Evolutionary conservation across 2,113 vertebrate species (phyloP).

Genomic region (Tetrao urogallus): DNA sequence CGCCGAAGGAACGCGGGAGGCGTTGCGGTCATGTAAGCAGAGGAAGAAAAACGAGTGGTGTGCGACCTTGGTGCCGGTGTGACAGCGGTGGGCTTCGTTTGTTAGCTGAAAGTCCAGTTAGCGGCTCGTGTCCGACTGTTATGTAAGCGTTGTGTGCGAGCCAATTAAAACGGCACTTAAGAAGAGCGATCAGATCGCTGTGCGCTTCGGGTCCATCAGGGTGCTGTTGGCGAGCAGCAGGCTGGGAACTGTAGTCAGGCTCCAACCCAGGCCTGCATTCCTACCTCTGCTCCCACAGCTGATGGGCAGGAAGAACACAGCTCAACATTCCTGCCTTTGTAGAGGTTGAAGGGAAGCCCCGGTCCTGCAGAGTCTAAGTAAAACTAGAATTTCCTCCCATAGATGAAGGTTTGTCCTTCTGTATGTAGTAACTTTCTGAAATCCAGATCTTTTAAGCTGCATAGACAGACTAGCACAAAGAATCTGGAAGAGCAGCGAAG

Average conservation of each 20-base stretch:
- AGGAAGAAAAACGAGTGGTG: background rate
- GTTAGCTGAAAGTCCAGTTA: background rate
- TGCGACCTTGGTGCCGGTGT: background rate
- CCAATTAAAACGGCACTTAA: background rate
- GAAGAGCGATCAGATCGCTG: background rate
- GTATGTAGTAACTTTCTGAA: background rate
- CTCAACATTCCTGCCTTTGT: slow-evolving; percentile 36
- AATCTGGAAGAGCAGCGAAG: slow-evolving; percentile 27
- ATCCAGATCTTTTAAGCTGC: slow-evolving; percentile 24
- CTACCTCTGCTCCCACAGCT: background rate
- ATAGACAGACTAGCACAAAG: background rate
- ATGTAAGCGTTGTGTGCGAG: background rate
- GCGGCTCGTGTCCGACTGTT: background rate
- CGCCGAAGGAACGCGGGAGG: no score
- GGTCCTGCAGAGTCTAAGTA: background rate
- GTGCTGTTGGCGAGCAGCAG: background rate
- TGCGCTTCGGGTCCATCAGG: background rate
- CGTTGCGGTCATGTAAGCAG: fast-evolving
- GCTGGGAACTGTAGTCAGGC: background rate
- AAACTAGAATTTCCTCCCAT: background rate
- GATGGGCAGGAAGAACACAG: slow-evolving; percentile 40
- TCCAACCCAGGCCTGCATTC: background rate
- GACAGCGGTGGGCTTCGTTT: background rate
- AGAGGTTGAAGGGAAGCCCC: background rate
- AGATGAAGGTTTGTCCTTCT: background rate